These are phyloP conservation scores for Hippasteria phrygiana DNA, from an alignment of 53 echinoderm and acorn worm genomes.

Conservation along the genomic window DNA sequence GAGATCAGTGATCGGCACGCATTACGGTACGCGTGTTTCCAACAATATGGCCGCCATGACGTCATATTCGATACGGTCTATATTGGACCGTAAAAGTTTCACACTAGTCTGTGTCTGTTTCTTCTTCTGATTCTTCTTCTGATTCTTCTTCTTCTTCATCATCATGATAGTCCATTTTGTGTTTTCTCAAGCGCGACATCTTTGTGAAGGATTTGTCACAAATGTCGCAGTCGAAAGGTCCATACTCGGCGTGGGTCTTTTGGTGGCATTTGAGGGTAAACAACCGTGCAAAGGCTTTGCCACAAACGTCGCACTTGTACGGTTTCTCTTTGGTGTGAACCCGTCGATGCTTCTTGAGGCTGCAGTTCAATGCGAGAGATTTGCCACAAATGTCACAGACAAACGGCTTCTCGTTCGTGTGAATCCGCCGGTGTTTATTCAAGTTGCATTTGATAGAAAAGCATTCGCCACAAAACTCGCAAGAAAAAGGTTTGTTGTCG, in stretches of 20 bases:
- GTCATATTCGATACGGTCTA: no score
- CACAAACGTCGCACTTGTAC: constrained; percentile 23
- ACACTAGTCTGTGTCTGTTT: no score
- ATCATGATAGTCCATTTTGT: no score
- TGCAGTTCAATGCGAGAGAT: not conserved
- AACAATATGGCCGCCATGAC: no score
- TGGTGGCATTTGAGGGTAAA: not conserved
- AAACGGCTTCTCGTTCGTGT: constrained; percentile 25
- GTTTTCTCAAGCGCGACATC: no score
- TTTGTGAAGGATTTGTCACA: not conserved
- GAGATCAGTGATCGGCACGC: no score
- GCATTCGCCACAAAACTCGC: constrained; percentile 28
- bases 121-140: no score
- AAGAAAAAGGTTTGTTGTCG: constrained; percentile 9
- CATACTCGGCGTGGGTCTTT: not conserved
- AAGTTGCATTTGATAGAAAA: constrained; percentile 24
- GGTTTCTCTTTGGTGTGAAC: constrained; percentile 38
- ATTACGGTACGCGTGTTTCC: no score
- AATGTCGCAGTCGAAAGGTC: not conserved
- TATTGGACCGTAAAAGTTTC: no score
- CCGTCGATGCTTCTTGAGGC: not conserved
- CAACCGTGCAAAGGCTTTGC: not conserved
- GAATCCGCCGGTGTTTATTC: constrained; percentile 40
- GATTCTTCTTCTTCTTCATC: no score
- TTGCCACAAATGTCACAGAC: constrained; percentile 28